Evolutionary conservation across 2,888 invertebrate genomes (phyloP), one percentile per base, ranked within the genome.

Genomic region (Neoascia interrupta): DNA sequence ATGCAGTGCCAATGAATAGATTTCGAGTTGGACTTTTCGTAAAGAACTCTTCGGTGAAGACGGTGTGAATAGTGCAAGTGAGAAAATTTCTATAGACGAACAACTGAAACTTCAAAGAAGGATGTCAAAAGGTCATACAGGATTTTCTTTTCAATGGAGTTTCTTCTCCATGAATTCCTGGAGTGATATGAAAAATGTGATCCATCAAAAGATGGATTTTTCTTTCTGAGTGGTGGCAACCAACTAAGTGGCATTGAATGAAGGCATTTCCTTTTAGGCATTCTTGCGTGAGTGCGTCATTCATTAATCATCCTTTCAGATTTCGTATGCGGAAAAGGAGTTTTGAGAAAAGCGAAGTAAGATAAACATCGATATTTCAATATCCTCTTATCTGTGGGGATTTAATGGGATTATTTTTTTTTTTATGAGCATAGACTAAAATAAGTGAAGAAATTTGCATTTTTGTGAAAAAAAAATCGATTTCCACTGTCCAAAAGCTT

Each of bases 51-150:
- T 11, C 2, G 3, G 6, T 28, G 36, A 45, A 8, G 11, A 43
- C 31, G n/a, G n/a, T n/a, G n/a, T n/a, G n/a, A n/a, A 21, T 5
- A 6, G 23, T 37, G 26, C 19, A 26, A 16, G n/a, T n/a, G n/a
- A n/a, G 47, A 8, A 21, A 19, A 43, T 61, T 43, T 69, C 49
- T 43, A 63, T 51, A 63, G 70, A 75, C 36, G 70, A 63, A 63
- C 23, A 63, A 63, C 49, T 56, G 54, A 45, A 56, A 66, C 54
- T 51, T 34, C 23, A 28, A 34, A n/a, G 47, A 43, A 15, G 41
- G 56, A 75, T 69, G 69, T 70, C 75, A 63, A 70, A 75, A 70
- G 70, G 69, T 75, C 70, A 63, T 63, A 63, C 21, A 69, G 36
- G 45, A 61, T 15, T 58, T 34, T 41, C 19, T 34, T 13, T 43